Base-by-base conservation (phyloP, 1,140 invertebrate genomes). In the Nilaparvata lugens region DNA sequence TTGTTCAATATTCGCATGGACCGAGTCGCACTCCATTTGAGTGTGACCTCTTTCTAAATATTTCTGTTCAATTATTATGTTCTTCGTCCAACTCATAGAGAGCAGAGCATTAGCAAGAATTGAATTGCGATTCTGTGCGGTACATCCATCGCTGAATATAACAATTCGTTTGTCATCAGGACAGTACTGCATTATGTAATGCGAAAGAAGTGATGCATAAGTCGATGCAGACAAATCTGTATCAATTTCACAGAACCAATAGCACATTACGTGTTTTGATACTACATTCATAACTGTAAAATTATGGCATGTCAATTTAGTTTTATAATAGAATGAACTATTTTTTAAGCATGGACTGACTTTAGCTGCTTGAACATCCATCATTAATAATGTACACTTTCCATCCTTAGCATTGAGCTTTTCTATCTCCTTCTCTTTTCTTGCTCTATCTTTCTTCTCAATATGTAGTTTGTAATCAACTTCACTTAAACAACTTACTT, bases 251-350 rank as follows among this genome's bases (percentile, higher is more conserved):
- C 74, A 62, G 68, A 74, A 78, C 65, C 72, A 70, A 67, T 75
- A 77, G 61, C 73, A 61, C 16, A 43, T 58, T 60, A 62, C 62
- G 40, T 68, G 56, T 58, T 70, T 65, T 51, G 56, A 73, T 5
- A 57, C 63, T 5, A 74, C 42, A 66, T 78, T 73, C 62, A 72
- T 77, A 35, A 76, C 58, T 18, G 74, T 75, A 58, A 73, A 77
- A 67, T 78, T 78, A 66, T 77, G 73, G 14, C 69, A 56, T 16
- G 65, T 52, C 18, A 76, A 61, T 65, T 76, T 77, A 11, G 67
- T 73, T 67, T 75, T 76, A 65, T 72, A 77, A 65, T 77, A 77
- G 24, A 74, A 43, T 45, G 68, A 68, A 65, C 73, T 53, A 48
- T 68, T 67, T 65, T 71, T 68, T 31, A 75, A 28, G 56, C 56